A percentile compares a stretch with the other conserved stretches of the same genome.
These are phyloP conservation scores for Vanessa atalanta DNA, from an alignment of 1,140 invertebrate species.

Conservation along the genomic window DNA sequence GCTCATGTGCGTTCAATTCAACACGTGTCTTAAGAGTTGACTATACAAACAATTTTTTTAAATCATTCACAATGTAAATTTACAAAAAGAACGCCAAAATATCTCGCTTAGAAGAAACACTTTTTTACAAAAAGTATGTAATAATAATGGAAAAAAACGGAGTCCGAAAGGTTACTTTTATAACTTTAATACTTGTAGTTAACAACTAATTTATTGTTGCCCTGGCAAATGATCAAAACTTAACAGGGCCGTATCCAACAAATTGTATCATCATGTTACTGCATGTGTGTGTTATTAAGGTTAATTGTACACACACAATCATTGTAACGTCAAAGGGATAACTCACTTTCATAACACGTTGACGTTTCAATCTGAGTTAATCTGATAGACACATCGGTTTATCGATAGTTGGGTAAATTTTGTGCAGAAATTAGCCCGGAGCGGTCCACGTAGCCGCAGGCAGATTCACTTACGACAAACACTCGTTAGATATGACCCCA, in stretches of 20 bases:
- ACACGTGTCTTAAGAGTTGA: too few species aligned
- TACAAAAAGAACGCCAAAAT: too few species aligned
- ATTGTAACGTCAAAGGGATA: conserved; percentile 28
- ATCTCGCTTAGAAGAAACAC: too few species aligned
- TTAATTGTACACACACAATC: conserved; percentile 10
- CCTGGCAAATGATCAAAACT: background rate
- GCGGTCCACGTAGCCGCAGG: conserved; percentile 35
- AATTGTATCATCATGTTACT: background rate
- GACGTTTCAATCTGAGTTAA: conserved; percentile 39
- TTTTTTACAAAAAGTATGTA: too few species aligned
- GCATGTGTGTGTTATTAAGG: background rate
- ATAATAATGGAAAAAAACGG: background rate
- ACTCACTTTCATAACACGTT: conserved; percentile 33
- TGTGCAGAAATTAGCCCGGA: conserved; percentile 41
- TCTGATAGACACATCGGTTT: conserved; percentile 31
- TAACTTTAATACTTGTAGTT: background rate
- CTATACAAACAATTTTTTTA: too few species aligned
- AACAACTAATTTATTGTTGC: too few species aligned
- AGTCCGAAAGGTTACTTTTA: background rate
- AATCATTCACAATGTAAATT: too few species aligned
- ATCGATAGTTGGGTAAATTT: conserved; percentile 41
- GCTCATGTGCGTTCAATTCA: too few species aligned
- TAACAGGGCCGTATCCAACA: background rate
- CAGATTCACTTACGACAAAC: conserved; percentile 39
- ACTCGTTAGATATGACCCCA: conserved; percentile 41